phyloP scores from a whole-genome alignment of 2,888 invertebrate species.

The Parapristionchus giblindavisi region DNA sequence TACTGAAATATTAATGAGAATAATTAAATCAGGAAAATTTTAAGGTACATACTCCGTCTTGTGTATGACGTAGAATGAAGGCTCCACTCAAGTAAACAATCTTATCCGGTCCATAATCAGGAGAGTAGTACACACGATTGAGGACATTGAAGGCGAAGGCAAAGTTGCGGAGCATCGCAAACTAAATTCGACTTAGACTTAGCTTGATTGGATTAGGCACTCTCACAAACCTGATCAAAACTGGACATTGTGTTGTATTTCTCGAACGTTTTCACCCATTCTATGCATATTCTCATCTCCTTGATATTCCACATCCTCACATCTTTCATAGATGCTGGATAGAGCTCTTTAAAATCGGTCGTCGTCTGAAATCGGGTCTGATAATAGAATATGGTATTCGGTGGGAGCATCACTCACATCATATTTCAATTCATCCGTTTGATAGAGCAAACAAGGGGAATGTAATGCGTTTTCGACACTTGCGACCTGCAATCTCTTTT shows the following conservation, averaged over 20 bases:
- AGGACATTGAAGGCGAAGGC: constrained; percentile 69
- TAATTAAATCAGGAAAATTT: background rate
- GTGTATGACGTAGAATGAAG: constrained; percentile 67
- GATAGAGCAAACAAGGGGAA: constrained; percentile 60
- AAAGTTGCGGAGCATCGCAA: constrained; percentile 66
- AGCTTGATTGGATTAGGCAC: background rate
- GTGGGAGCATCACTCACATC: constrained; percentile 55
- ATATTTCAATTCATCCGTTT: constrained; percentile 57
- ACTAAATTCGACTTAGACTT: constrained; percentile 47
- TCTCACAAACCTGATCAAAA: constrained; percentile 59
- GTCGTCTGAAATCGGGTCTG: constrained; percentile 52
- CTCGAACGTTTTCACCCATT: constrained; percentile 69
- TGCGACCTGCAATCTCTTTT: constrained; percentile 36
- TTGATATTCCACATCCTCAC: constrained; percentile 69
- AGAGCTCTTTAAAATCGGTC: constrained; percentile 64
- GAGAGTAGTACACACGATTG: constrained; percentile 67
- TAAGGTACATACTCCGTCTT: constrained; percentile 46
- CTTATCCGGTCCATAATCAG: constrained; percentile 68
- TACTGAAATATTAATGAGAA: no score
- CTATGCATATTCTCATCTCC: constrained; percentile 67
- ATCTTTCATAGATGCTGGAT: constrained; percentile 69
- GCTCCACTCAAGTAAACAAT: constrained; percentile 68
- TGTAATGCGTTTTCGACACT: constrained; percentile 55
- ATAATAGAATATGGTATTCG: background rate
- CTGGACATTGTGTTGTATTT: constrained; percentile 56